A percentile compares a stretch with the other conserved stretches of the same genome.
These are phyloP conservation scores for Peribatodes rhomboidaria DNA, from an alignment of 2,888 invertebrate species.

Conservation along the genomic window DNA sequence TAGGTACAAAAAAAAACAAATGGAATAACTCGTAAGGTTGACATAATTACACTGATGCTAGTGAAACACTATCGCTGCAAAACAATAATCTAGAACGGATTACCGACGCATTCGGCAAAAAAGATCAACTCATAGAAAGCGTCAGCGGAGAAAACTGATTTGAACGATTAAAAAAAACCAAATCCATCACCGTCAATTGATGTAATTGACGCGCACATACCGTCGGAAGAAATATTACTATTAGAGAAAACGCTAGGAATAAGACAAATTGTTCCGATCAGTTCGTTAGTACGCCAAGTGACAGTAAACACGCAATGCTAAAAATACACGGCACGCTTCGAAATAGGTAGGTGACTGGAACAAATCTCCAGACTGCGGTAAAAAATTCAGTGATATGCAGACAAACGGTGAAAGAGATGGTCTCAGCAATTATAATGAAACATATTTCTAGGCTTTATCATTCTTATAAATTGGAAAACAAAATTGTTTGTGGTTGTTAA, in stretches of 20 bases:
- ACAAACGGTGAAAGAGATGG: conserved; percentile 1
- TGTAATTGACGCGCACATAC: conserved; percentile 54
- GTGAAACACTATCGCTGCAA: conserved; percentile 24
- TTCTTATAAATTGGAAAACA: not conserved
- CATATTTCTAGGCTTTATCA: not conserved
- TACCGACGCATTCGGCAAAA: conserved; percentile 22
- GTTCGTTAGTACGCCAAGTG: conserved; percentile 48
- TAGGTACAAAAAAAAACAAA: conserved; percentile 10
- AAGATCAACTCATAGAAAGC: conserved; percentile 42
- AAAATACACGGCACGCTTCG: conserved; percentile 52
- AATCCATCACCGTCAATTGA: conserved; percentile 51
- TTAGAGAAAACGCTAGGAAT: conserved; percentile 58
- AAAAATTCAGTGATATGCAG: conserved; percentile 13
- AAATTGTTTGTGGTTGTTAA: not conserved
- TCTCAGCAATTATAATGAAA: not conserved
- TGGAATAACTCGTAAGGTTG: not conserved
- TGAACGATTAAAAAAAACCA: conserved; percentile 47
- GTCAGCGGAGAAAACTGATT: conserved; percentile 49
- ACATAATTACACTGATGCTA: not conserved
- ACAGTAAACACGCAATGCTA: conserved; percentile 60
- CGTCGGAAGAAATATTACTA: conserved; percentile 50
- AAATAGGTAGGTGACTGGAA: conserved; percentile 67
- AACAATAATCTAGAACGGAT: conserved; percentile 22
- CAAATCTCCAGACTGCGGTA: conserved; percentile 38
- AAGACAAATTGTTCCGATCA: conserved; percentile 59